A percentile compares a stretch with the other conserved stretches of the same genome.
phyloP scores from a whole-genome alignment of 2,797 vertebrate species.

The Eurystomus glaucurus region DNA sequence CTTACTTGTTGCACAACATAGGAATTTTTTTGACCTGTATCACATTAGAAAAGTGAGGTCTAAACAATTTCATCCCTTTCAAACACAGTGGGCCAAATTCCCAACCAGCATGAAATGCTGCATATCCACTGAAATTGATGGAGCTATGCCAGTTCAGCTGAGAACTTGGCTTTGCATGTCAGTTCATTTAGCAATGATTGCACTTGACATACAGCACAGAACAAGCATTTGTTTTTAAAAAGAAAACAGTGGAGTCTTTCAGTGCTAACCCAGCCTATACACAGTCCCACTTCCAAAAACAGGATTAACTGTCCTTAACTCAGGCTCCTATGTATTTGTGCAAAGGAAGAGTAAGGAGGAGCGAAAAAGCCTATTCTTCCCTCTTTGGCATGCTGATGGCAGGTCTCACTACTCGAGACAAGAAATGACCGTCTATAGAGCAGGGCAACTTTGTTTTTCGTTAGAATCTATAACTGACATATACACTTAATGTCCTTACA shows the following conservation, averaged over 20 bases:
- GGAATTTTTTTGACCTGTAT: background rate
- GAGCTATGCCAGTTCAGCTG: slow-evolving; percentile 25
- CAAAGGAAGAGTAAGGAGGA: background rate
- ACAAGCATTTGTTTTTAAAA: slow-evolving; percentile 56
- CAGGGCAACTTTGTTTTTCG: background rate
- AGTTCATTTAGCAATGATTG: slow-evolving; percentile 65
- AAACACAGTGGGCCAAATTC: slow-evolving; percentile 40
- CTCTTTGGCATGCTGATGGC: background rate
- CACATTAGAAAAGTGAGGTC: background rate
- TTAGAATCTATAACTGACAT: background rate
- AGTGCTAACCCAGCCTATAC: slow-evolving; percentile 18
- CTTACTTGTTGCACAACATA: background rate
- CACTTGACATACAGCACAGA: slow-evolving; percentile 57
- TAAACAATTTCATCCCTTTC: slow-evolving; percentile 24
- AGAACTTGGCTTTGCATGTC: slow-evolving; percentile 52
- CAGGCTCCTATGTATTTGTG: background rate
- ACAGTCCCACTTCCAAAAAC: slow-evolving; percentile 1
- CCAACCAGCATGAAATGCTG: background rate
- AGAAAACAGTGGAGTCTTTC: slow-evolving; percentile 69
- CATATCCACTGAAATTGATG: background rate
- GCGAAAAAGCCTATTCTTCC: background rate
- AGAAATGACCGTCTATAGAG: background rate
- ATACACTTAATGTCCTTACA: background rate
- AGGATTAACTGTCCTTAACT: slow-evolving; percentile 47
- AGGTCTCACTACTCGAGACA: background rate